Percentiles rank a stretch among this genome's conserved stretches.
These are phyloP conservation scores for Hypomecis punctinalis DNA, from an alignment of 2,888 invertebrate species.

Conservation along the genomic window DNA sequence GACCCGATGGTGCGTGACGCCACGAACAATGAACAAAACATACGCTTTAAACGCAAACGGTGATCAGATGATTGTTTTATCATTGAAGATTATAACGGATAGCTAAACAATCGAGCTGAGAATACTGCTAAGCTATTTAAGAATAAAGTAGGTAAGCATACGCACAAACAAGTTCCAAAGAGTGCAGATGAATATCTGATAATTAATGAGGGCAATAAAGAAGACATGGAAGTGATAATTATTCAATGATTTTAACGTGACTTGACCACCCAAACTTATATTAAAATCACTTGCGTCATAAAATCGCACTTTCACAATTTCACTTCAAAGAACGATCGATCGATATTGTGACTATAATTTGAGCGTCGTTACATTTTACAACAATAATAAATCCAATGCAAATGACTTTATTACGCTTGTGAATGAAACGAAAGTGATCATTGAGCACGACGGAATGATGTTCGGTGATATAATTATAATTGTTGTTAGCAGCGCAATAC, in stretches of 20 bases:
- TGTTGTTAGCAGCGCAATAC: background rate
- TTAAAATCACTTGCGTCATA: constrained; percentile 34
- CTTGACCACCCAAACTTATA: constrained; percentile 35
- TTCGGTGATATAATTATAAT: constrained; percentile 3
- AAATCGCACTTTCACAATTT: constrained; percentile 42
- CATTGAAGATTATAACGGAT: constrained; percentile 29
- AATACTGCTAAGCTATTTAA: background rate
- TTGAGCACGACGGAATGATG: constrained; percentile 13
- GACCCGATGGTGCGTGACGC: constrained; percentile 63
- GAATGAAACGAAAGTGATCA: constrained; percentile 36
- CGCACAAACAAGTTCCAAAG: background rate
- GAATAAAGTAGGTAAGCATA: background rate
- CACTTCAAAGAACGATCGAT: constrained; percentile 36
- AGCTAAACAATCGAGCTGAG: background rate
- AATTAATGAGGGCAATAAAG: constrained; percentile 8
- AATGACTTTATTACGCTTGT: constrained; percentile 27
- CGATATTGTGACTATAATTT: constrained; percentile 28
- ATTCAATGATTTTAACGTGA: constrained; percentile 15
- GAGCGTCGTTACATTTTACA: constrained; percentile 27
- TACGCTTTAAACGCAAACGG: constrained; percentile 47
- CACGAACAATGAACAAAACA: constrained; percentile 47
- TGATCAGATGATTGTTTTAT: constrained; percentile 42
- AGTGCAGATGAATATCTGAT: background rate
- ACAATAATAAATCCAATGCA: constrained; percentile 25
- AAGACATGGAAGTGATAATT: constrained; percentile 20